Percentiles rank a stretch among this genome's conserved stretches.
phyloP scores from a whole-genome alignment of 2,113 vertebrate genomes.

The Lipophrys pholis region DNA sequence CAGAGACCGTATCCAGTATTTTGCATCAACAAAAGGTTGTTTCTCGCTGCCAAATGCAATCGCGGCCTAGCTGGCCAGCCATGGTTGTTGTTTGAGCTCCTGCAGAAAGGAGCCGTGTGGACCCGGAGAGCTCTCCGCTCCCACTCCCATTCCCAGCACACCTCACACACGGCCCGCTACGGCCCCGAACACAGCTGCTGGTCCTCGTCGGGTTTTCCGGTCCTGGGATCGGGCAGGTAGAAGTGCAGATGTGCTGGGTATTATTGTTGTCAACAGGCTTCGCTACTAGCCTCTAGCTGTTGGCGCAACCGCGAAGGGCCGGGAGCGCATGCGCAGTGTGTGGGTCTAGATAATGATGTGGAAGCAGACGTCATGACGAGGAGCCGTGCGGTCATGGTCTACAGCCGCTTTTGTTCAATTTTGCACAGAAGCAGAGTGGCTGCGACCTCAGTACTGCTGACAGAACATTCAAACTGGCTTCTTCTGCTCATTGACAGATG shows the following conservation, averaged over 20 bases:
- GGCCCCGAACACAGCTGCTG: constrained; percentile 35
- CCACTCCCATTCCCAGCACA: constrained; percentile 79
- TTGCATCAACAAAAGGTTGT: constrained; percentile 14
- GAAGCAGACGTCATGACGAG: background rate
- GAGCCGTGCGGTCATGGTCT: background rate
- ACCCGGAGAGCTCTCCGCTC: constrained; percentile 74
- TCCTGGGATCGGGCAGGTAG: constrained; percentile 29
- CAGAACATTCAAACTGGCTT: too few species aligned
- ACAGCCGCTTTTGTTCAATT: too few species aligned
- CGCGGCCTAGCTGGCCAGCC: constrained; percentile 83
- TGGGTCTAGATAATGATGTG: constrained; percentile 28
- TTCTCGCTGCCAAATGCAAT: constrained; percentile 35
- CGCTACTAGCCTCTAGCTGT: constrained; percentile 80
- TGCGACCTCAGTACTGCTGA: too few species aligned
- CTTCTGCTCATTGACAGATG: too few species aligned
- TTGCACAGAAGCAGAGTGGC: too few species aligned
- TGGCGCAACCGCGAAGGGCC: constrained; percentile 82
- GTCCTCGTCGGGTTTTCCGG: constrained; percentile 6
- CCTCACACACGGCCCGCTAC: constrained; percentile 2
- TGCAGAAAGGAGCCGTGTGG: constrained; percentile 75
- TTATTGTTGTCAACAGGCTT: constrained; percentile 83
- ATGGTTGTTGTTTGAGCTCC: constrained; percentile 80
- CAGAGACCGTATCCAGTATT: constrained; percentile 8
- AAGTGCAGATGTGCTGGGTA: constrained; percentile 65
- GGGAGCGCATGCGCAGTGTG: constrained; percentile 74